Base-by-base conservation (phyloP, 2,797 vertebrate genomes). In the Erpetoichthys calabaricus region DNA sequence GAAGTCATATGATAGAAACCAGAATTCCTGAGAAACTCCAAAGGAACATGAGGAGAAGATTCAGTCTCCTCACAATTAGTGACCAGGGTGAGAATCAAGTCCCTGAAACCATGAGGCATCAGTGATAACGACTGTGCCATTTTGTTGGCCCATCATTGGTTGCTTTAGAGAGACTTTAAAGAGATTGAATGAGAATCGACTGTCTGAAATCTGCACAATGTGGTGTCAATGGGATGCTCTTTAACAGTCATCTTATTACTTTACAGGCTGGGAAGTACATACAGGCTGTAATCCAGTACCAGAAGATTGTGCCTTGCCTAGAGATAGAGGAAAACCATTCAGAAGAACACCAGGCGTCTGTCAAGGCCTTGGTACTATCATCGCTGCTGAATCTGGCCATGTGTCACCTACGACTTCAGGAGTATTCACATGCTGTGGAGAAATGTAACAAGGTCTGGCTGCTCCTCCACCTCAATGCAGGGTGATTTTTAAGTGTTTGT, bases 351-450 rank as follows among this genome's bases (percentile, higher is more conserved):
- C 85, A 87, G 0, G 85, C 88, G 72, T 80, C 65, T 45, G 89
- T 92, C 0, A 80, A 88, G 9, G 80, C 84, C 0, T 83, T 89
- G 44, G 67, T 92, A 43, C 68, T 91, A 54, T 88, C 88, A 8
- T 83, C 90, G 53, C 88, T 94, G 69, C 90, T 97, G 63, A 98
- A 98, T 70, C 74, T 98, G 67, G 91, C 92, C 2, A 77, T 98
- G 80, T 97, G 92, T 78, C 91, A 86, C 76, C 79, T 98, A 70
- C 86, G 89, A 57, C 67, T 93, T 8, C 73, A 84, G 3, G 93
- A 97, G 3, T 91, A 86, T 7, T 56, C 82, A 61, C 90, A 89
- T 67, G 89, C 74, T 0, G 85, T 96, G 0, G 91, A 97, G 43
- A 92, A 86, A 79, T 98, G 93, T 43, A 91, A 95, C 69, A 94